These are phyloP conservation scores for Sympetrum striolatum DNA, from an alignment of 2,888 invertebrate genomes.

Conservation along the genomic window DNA sequence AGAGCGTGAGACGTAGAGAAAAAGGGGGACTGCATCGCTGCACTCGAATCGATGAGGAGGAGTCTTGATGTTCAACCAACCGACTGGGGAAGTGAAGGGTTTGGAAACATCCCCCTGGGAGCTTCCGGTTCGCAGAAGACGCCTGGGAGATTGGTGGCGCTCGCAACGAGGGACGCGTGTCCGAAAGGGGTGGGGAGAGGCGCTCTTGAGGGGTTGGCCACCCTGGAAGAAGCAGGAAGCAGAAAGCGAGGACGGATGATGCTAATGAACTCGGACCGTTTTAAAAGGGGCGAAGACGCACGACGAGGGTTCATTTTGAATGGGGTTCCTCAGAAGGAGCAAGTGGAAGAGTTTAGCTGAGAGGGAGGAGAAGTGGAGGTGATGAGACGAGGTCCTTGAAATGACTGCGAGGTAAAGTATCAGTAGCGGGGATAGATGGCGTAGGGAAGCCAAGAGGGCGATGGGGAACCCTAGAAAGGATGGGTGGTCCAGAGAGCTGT, in stretches of 20 bases:
- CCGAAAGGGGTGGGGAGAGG: not conserved
- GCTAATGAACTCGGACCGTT: not conserved
- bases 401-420: slow-evolving; percentile 25
- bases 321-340: not conserved
- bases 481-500: not conserved
- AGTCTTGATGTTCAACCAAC: not conserved
- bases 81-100: not conserved
- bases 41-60: not conserved
- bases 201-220: not conserved
- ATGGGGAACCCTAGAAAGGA: not conserved
- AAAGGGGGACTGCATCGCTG: not conserved
- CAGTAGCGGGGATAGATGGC: not conserved
- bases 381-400: slow-evolving; percentile 7
- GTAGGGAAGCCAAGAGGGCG: not conserved
- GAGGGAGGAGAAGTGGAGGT: not conserved
- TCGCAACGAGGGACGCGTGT: not conserved
- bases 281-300: not conserved
- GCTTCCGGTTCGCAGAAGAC: not conserved
- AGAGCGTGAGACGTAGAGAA: not conserved
- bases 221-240: not conserved
- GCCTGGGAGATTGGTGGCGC: not conserved
- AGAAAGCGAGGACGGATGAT: not conserved
- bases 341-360: not conserved
- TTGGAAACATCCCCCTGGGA: not conserved
- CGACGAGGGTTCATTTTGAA: not conserved